Base-by-base conservation (phyloP, 2,797 vertebrate species). In the Stomatorhinus walkeri region DNA sequence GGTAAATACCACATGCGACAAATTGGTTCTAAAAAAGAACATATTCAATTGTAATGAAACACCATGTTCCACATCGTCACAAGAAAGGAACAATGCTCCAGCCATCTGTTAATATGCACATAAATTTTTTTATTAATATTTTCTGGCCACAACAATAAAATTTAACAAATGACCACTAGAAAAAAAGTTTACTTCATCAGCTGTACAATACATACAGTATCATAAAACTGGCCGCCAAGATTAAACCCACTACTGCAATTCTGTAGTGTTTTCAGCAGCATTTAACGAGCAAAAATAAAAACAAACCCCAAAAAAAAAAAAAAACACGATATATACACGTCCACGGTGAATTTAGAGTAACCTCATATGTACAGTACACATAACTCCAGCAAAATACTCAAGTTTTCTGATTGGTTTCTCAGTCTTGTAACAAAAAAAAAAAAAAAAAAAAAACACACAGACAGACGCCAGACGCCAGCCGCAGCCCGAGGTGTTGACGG, bases 131-230 rank as follows among this genome's bases (percentile, higher is more conserved):
- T 95, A 94, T 96, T 97, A 97, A 97, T 95, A 96, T 97, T 94
- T 95, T 97, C 97, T 96, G 96, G 96, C 95, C 98, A 99, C 97
- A 96, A 99, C 97, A 98, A 97, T 98, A 97, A 97, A 98, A 97
- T 97, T 96, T 97, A 97, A 98, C 97, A 97, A 98, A 97, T 97
- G 96, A 94, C 98, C 97, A 98, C 97, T 97, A 97, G 91, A 96
- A 97, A 98, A 95, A 97, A 96, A 95, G 95, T 92, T 95, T 90
- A 96, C 96, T 96, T 96, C 94, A 96, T 97, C 95, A 97, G 96
- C 96, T 98, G 96, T 98, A 98, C 97, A 99, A 96, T 97, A 97
- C 96, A 97, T 96, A 97, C 96, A 97, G 97, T 97, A 97, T 93
- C 96, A 96, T 97, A 97, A 96, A 98, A 98, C 97, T 98, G 97